A percentile compares a stretch with the other conserved stretches of the same genome.
Conservation (phyloP, 1,140 invertebrate species). For the Papilio polytes region DNA sequence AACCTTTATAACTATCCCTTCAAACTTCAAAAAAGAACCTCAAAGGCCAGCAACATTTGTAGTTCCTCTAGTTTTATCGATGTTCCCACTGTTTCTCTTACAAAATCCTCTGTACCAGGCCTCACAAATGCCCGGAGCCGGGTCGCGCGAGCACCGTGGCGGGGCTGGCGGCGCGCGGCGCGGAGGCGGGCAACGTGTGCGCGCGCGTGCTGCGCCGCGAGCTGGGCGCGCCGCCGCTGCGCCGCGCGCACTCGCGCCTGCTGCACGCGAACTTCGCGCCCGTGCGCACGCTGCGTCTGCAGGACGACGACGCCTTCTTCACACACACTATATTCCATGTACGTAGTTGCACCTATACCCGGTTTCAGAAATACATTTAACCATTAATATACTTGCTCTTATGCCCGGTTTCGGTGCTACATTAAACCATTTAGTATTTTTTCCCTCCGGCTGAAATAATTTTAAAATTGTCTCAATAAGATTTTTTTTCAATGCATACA, state of each 20-base stretch:
- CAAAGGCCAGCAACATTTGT: too few relatives aligned
- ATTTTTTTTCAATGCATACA: too few relatives aligned
- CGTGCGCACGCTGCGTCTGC: constrained; percentile 91
- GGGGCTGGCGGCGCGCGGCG: constrained; percentile 87
- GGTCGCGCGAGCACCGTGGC: constrained; percentile 90
- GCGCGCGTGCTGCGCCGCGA: constrained; percentile 86
- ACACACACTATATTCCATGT: constrained; percentile 87
- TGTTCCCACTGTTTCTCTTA: too few relatives aligned
- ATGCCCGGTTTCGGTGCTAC: too few relatives aligned
- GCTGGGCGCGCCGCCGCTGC: constrained; percentile 86
- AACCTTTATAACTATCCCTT: too few relatives aligned
- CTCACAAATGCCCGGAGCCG: constrained; percentile 95
- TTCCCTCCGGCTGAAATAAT: too few relatives aligned
- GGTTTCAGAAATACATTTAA: too few relatives aligned
- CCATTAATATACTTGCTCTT: too few relatives aligned
- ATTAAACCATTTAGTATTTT: too few relatives aligned
- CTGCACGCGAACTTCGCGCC: constrained; percentile 96
- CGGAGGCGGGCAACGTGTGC: constrained; percentile 84
- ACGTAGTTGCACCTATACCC: constrained; percentile 31
- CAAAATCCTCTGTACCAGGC: constrained; percentile 82
- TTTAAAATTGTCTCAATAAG: too few relatives aligned
- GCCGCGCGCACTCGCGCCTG: constrained; percentile 90
- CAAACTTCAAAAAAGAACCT: too few relatives aligned
- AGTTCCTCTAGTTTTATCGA: too few relatives aligned
- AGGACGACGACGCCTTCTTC: constrained; percentile 92